Evolutionary conservation across 2,113 vertebrate genomes (phyloP), one percentile per base, ranked within the genome.

Genomic region (Sorex fumeus): DNA sequence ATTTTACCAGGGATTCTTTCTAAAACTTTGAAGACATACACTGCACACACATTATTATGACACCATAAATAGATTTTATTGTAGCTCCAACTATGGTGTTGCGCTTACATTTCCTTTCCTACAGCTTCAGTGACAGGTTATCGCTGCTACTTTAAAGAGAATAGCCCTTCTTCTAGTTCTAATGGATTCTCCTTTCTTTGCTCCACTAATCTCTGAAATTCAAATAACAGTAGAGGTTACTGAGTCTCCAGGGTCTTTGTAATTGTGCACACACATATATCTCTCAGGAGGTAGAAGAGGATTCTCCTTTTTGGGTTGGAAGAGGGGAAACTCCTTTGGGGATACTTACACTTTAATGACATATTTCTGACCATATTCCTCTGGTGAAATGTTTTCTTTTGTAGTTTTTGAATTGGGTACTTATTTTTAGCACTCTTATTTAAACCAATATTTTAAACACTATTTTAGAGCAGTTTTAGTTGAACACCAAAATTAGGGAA

Each of bases 11-110:
- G 50, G 47, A 90, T 32, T 84, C 16, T 66, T 89, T 94, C 28
- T 84, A 40, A 87, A 7, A 81, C 80, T 32, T 3, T 64, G 40
- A 83, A 94, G 93, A 85, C 19, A 87, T 72, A 77, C 64, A 43
- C 8, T 72, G 25, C 6, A 9, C 60, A 34, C 19, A 71, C 15
- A 57, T 77, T 78, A 82, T 79, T 85, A 70, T 79, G 69, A 28
- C n/a, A 77, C 32, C 15, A 67, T 91, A 82, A 84, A 71, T 93
- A 77, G 18, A 47, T 72, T 84, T 93, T 82, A 89, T 81, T 93
- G 4, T 70, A 66, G 47, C 90, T 15, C 6, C n/a, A 70, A 8
- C 30, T 70, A 5, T 53, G 9, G 43, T 79, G 3, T 84, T 75
- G 64, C 18, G 9, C 27, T 88, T 82, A 25, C 4, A 45, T 92